These are phyloP conservation scores for Chloroceryle aenea DNA, from an alignment of 2,113 vertebrate genomes.

Conservation along the genomic window DNA sequence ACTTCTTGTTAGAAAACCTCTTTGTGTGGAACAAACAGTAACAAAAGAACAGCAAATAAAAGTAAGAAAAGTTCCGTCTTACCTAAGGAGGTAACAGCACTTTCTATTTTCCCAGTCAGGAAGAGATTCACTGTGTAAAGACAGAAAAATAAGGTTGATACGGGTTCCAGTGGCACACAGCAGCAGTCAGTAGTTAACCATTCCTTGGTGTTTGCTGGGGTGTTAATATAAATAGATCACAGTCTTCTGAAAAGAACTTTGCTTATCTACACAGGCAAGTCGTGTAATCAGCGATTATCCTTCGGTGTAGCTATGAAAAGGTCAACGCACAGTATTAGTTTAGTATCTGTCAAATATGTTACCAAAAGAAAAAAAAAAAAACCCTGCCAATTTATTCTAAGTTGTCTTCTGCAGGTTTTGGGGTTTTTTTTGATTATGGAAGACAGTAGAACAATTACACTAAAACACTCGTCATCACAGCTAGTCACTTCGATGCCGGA, in stretches of 20 bases:
- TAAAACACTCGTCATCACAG: neutral
- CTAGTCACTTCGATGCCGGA: neutral
- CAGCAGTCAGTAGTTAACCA: neutral
- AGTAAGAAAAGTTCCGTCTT: neutral
- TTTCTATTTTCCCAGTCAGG: constrained; percentile 76
- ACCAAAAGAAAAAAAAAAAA: neutral
- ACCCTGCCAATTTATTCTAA: neutral
- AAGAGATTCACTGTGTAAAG: constrained; percentile 79
- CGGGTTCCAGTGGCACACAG: neutral
- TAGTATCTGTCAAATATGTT: neutral
- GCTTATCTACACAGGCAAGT: neutral
- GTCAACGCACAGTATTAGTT: neutral
- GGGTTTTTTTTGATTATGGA: neutral
- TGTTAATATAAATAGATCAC: neutral
- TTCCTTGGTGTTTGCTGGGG: neutral
- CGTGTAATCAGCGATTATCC: neutral
- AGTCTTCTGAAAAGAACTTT: neutral
- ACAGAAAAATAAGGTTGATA: constrained; percentile 16
- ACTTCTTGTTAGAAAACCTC: neutral
- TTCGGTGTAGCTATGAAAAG: neutral
- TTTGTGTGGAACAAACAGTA: neutral
- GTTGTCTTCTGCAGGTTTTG: neutral
- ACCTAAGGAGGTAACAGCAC: constrained; percentile 79
- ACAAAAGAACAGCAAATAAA: neutral
- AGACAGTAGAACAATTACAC: neutral